Evolutionary conservation across 2,797 vertebrate species (phyloP), one percentile per base, ranked within the genome.

Genomic region (Vireo griseus): DNA sequence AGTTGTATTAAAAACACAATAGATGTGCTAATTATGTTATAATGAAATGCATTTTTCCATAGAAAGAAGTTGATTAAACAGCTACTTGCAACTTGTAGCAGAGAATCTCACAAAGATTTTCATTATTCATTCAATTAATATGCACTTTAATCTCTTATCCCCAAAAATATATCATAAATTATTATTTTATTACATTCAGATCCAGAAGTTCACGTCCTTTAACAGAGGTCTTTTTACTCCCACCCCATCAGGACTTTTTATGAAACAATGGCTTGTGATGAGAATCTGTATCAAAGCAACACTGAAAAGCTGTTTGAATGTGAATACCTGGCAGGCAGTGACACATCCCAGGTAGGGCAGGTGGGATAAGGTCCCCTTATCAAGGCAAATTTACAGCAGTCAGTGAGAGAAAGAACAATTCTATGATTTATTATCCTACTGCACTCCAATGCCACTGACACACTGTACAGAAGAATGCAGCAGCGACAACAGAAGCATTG

Each of bases 101-200:
- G 54, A 79, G 65, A 83, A 31, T 72, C 52, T 94, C 86, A 86
- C 66, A 86, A 86, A 89, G 80, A 40, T 80, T 94, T 96, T 93
- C 82, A 89, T 95, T 92, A 92, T 91, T 91, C 57, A 48, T 74
- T 92, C 94, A 88, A 94, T 96, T 95, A 93, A 95, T 85, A 89
- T 39, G 63, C 85, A 80, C 61, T 93, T 94, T 87, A 92, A 91
- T 92, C 31, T 74, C 69, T 72, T 94, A 80, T 59, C 89, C 78
- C 89, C 90, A 93, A 92, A 94, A 90, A 91, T 47, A 59, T 35
- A 76, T 51, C 24, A 78, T 85, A 58, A 93, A 67, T 86, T 88
- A 81, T 92, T 83, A 77, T 79, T 93, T 90, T 91, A 92, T 75
- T 86, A 61, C 19, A 26, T 35, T 78, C 73, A 88, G 51, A 76